These are phyloP conservation scores for Autographa pulchrina DNA, from an alignment of 2,888 invertebrate genomes.

Conservation along the genomic window DNA sequence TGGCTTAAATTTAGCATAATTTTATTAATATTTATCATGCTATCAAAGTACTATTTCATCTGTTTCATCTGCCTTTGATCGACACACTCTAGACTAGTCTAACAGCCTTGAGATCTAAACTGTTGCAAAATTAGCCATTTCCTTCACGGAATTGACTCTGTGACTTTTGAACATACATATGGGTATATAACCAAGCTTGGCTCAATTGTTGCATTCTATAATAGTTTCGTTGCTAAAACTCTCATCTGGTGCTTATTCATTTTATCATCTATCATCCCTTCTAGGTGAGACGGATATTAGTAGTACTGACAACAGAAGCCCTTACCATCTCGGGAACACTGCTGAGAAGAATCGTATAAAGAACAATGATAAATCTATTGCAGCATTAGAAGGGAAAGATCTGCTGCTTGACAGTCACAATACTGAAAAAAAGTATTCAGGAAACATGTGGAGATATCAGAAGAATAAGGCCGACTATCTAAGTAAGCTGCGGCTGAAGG, in stretches of 20 bases:
- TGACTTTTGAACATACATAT: no score
- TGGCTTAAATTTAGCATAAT: no score
- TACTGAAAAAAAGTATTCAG: conserved; percentile 68
- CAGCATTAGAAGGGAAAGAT: conserved; percentile 80
- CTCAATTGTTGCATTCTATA: no score
- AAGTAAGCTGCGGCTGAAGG: conserved; percentile 75
- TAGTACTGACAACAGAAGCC: conserved; percentile 70
- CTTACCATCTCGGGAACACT: conserved; percentile 73
- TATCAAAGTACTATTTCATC: no score
- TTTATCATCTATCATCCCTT: conserved; percentile 65
- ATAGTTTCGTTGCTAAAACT: no score
- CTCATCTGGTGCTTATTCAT: background rate
- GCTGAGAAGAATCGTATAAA: conserved; percentile 80
- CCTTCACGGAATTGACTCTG: no score
- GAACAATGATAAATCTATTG: conserved; percentile 85
- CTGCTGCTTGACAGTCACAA: conserved; percentile 75
- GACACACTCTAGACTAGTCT: no score
- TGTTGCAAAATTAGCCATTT: no score
- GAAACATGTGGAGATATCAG: conserved; percentile 78
- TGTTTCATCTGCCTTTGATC: no score
- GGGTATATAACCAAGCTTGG: no score
- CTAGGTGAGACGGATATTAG: conserved; percentile 72
- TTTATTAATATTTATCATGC: no score
- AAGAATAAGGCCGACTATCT: conserved; percentile 71
- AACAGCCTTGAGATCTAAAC: no score